These are phyloP conservation scores for Dascillus cervinus DNA, from an alignment of 2,888 invertebrate genomes.

Conservation along the genomic window DNA sequence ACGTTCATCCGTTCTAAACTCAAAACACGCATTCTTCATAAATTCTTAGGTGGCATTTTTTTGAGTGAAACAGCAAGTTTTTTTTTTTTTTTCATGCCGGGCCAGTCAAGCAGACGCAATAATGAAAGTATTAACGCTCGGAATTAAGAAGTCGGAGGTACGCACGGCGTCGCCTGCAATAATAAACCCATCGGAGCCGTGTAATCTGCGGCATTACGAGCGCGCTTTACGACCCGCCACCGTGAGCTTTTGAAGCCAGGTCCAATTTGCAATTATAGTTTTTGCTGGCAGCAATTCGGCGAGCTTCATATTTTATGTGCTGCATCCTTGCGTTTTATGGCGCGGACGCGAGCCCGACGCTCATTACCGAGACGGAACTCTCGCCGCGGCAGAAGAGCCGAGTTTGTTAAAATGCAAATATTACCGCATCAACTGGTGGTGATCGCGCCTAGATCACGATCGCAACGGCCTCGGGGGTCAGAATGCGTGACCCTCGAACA, in stretches of 20 bases:
- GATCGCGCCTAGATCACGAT: constrained; percentile 1
- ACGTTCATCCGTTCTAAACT: no score
- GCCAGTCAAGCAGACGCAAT: constrained; percentile 14
- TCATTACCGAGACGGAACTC: background rate
- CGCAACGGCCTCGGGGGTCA: constrained; percentile 11
- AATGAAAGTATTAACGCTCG: constrained; percentile 20
- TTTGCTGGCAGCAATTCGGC: constrained; percentile 30
- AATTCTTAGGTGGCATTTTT: no score
- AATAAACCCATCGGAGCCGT: constrained; percentile 29
- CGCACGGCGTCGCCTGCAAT: constrained; percentile 22
- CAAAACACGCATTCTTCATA: no score
- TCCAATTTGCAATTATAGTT: constrained; percentile 36
- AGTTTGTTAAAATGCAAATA: constrained; percentile 1
- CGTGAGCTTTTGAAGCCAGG: constrained; percentile 23
- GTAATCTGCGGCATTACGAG: constrained; percentile 29
- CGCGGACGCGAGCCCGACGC: no score
- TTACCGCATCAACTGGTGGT: constrained; percentile 4
- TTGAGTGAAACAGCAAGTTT: no score
- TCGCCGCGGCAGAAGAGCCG: background rate
- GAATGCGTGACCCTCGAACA: constrained; percentile 21
- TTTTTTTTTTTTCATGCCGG: no score
- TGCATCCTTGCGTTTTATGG: constrained; percentile 34
- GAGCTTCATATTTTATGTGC: constrained; percentile 35
- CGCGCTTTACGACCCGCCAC: constrained; percentile 30
- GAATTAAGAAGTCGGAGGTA: constrained; percentile 19